Evolutionary conservation across 2,888 invertebrate genomes (phyloP), one percentile per base, ranked within the genome.

Genomic region (Ypsolopha sequella): DNA sequence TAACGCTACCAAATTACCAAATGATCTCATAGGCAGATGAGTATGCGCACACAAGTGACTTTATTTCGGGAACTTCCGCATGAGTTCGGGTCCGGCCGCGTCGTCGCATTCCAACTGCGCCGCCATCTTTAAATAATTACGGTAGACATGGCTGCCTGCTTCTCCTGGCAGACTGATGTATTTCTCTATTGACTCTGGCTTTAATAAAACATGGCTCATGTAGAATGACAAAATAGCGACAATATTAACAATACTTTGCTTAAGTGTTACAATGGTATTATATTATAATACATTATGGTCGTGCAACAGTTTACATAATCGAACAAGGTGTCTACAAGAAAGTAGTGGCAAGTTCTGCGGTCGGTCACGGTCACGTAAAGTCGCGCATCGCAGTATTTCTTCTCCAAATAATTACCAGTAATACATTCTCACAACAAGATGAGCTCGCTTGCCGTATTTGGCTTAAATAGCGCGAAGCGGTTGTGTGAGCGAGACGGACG

Each of bases 41-140:
- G 66, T 66, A 64, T 68, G 68, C 74, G 75, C 73, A 73, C 56
- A 51, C 46, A 54, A 56, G 70, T 70, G 66, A 69, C 76, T 73
- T 80, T 84, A 84, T 85, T 85, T 84, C 73, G 70, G 75, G 70
- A 71, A 80, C 80, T 82, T 84, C 82, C 82, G 82, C 77, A 73
- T 66, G 66, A 66, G 70, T 73, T 75, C 62, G 71, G 70, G 68
- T 68, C 73, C 73, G 69, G 67, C 64, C 47, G 36, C 41, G 36
- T 48, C 49, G 44, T 34, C 41, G 33, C 52, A 46, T 54, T 75
- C 76, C 73, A 58, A 58, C 64, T 58, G 53, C 47, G 54, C 56
- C 52, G 51, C 52, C 57, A 59, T 56, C 54, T 55, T 54, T 47
- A 47, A 35, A 36, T 35, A 34, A 34, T 33, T 47, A 47, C 47